Evolutionary conservation across 2,113 vertebrate species (phyloP).

Genomic region (Lepisosteus osseus): DNA sequence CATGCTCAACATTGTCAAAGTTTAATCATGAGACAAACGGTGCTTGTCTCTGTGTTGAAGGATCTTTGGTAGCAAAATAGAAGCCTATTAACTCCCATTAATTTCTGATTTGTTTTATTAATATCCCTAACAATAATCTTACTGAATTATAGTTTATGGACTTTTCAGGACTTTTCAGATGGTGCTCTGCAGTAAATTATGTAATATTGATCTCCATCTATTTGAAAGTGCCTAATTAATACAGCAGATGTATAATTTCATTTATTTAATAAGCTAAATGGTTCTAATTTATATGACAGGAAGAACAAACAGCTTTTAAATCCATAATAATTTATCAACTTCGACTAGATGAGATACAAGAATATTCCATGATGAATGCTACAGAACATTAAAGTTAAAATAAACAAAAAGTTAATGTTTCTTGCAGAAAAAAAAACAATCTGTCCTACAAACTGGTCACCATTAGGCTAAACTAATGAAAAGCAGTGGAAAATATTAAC

Average conservation of each 20-base stretch:
- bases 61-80: not conserved
- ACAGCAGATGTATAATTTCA: not conserved
- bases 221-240: not conserved
- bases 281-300: not conserved
- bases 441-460: too few species aligned
- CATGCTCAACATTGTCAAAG: too few species aligned
- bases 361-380: too few species aligned
- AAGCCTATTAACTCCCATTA: conserved; percentile 3
- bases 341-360: too few species aligned
- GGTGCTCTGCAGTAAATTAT: not conserved
- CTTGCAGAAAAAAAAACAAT: too few species aligned
- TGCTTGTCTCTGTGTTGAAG: too few species aligned
- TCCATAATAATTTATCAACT: not conserved
- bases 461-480: too few species aligned
- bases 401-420: too few species aligned
- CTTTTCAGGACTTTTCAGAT: not conserved
- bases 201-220: conserved; percentile 2
- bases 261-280: conserved; percentile 9
- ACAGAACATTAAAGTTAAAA: too few species aligned
- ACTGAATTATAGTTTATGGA: not conserved
- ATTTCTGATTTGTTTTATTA: conserved; percentile 1
- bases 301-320: not conserved
- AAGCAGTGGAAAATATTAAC: too few species aligned
- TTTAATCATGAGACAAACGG: too few species aligned
- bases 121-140: not conserved